phyloP scores from a whole-genome alignment of 2,113 vertebrate species.

The Sisor rabdophorus region DNA sequence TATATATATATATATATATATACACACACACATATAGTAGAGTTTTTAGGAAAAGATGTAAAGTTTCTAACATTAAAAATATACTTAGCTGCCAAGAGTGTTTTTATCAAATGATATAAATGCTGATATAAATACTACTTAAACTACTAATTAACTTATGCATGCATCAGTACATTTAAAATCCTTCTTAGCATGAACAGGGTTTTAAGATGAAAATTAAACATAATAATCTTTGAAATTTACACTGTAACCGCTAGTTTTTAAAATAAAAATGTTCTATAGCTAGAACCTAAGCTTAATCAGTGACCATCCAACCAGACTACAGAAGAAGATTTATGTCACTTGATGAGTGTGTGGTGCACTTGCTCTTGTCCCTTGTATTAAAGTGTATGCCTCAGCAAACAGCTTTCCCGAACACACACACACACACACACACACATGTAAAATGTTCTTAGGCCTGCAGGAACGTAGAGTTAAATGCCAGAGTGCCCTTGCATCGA shows the following conservation, averaged over 20 bases:
- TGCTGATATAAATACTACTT: not conserved
- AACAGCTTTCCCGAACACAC: conserved; percentile 18
- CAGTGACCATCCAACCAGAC: conserved; percentile 16
- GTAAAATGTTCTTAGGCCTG: conserved; percentile 33
- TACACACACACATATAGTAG: too few relatives aligned
- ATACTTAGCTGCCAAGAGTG: not conserved
- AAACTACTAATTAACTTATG: conserved; percentile 13
- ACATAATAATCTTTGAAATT: not conserved
- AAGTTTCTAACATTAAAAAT: not conserved
- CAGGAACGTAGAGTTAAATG: conserved; percentile 51
- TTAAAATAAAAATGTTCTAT: not conserved
- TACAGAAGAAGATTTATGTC: conserved; percentile 1
- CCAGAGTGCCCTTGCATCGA: conserved; percentile 53
- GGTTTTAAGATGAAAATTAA: not conserved
- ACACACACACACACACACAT: conserved; percentile 35
- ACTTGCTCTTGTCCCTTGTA: not conserved
- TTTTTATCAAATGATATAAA: not conserved
- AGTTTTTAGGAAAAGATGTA: not conserved
- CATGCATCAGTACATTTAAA: conserved; percentile 6
- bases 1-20: too few relatives aligned
- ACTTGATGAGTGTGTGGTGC: not conserved
- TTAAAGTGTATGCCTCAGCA: conserved; percentile 30
- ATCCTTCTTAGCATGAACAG: not conserved
- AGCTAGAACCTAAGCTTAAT: not conserved
- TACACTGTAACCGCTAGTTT: not conserved